Evolutionary conservation across 1,140 invertebrate genomes (phyloP).

Genomic region (Drosophila nigromelanica): DNA sequence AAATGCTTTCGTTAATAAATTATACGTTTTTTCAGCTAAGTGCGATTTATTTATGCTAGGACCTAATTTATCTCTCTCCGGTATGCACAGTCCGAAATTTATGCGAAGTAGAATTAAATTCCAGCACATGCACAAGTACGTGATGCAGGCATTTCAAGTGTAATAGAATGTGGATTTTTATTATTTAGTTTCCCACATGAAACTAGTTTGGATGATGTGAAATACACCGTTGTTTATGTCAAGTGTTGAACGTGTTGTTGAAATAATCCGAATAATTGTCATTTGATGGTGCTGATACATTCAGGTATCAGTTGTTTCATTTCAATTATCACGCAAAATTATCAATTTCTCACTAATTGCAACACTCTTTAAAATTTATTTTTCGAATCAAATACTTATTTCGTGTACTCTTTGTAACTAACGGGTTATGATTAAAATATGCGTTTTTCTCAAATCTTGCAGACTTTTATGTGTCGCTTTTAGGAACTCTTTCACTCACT

Average conservation of each 20-base stretch:
- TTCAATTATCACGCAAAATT: neutral
- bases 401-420: too few relatives aligned
- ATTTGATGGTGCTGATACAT: slow-evolving; percentile 1
- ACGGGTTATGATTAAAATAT: neutral
- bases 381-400: too few relatives aligned
- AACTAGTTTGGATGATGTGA: neutral
- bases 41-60: slow-evolving; percentile 39
- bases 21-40: slow-evolving; percentile 32
- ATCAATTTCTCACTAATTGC: neutral
- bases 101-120: slow-evolving; percentile 1
- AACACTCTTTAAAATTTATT: too few relatives aligned
- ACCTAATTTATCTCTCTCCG: slow-evolving; percentile 42
- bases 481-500: slow-evolving; percentile 4
- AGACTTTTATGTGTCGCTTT: neutral
- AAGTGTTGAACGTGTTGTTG: neutral
- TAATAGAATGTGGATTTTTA: slow-evolving; percentile 6
- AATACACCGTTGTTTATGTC: neutral
- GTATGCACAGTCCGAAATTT: slow-evolving; percentile 6
- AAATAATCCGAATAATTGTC: slow-evolving; percentile 20
- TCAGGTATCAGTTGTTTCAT: neutral
- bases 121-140: neutral
- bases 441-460: neutral
- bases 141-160: slow-evolving; percentile 13
- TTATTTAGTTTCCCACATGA: neutral
- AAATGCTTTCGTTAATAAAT: slow-evolving; percentile 55